Evolutionary conservation across 1,140 invertebrate genomes (phyloP).

Genomic region (Bombus waltoni): DNA sequence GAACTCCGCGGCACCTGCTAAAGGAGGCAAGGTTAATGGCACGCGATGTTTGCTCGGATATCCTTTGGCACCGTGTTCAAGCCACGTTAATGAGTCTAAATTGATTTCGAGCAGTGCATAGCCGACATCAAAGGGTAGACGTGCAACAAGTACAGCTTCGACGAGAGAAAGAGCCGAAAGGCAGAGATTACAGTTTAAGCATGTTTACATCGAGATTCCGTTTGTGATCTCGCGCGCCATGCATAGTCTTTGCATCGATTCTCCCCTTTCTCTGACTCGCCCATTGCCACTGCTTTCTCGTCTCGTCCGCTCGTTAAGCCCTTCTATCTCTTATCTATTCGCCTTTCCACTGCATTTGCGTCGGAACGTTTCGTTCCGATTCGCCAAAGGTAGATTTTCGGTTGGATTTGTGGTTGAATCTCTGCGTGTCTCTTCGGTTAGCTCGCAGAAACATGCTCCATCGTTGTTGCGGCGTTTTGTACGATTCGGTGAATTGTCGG

Average conservation of each 20-base stretch:
- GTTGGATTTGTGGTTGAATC: neutral
- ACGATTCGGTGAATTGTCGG: no score
- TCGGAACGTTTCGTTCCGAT: neutral
- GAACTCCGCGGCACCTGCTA: constrained; percentile 27
- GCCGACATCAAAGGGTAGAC: constrained; percentile 60
- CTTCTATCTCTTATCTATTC: constrained; percentile 29
- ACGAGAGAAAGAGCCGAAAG: constrained; percentile 56
- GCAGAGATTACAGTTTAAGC: constrained; percentile 70
- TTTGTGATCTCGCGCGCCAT: constrained; percentile 69
- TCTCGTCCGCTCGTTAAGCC: neutral
- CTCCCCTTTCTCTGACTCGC: constrained; percentile 18
- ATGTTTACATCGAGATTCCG: constrained; percentile 72
- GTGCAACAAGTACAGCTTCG: constrained; percentile 67
- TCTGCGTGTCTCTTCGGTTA: neutral
- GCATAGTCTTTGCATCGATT: constrained; percentile 65
- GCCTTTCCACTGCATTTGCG: neutral
- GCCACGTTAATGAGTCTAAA: constrained; percentile 65
- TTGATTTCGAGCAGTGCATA: constrained; percentile 65
- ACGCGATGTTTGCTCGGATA: constrained; percentile 57
- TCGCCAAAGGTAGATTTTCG: neutral
- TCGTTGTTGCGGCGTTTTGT: neutral
- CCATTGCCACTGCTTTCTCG: neutral
- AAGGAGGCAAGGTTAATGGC: constrained; percentile 53
- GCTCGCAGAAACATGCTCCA: no score
- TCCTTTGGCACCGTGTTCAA: constrained; percentile 61